These are phyloP conservation scores for Clostera curtula DNA, from an alignment of 2,888 invertebrate genomes.

Conservation along the genomic window DNA sequence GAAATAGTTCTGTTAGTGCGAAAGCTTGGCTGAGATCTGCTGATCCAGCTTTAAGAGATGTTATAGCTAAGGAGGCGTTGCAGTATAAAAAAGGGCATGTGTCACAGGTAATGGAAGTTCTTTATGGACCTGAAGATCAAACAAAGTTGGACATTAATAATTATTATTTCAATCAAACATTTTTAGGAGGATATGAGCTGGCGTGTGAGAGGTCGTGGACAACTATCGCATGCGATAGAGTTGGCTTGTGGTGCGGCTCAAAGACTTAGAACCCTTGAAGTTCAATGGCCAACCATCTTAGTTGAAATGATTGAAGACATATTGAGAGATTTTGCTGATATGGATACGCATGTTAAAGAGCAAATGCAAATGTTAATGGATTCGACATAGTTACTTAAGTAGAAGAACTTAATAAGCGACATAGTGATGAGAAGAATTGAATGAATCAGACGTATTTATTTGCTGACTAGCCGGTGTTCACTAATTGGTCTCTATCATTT, in stretches of 20 bases:
- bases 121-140: neutral
- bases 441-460: too few relatives aligned
- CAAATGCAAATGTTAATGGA: constrained; percentile 74
- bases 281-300: constrained; percentile 85
- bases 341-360: constrained; percentile 85
- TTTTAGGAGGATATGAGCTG: constrained; percentile 82
- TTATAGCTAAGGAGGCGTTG: constrained; percentile 90
- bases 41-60: constrained; percentile 85
- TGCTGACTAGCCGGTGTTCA: too few relatives aligned
- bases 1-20: constrained; percentile 62
- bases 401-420: too few relatives aligned
- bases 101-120: constrained; percentile 46
- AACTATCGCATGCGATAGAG: constrained; percentile 81
- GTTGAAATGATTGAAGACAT: constrained; percentile 86
- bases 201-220: constrained; percentile 83
- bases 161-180: constrained; percentile 6
- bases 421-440: too few relatives aligned
- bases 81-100: constrained; percentile 82
- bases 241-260: constrained; percentile 85
- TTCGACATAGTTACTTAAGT: constrained; percentile 39
- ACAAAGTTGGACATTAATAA: neutral
- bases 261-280: constrained; percentile 83
- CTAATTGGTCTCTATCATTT: too few relatives aligned
- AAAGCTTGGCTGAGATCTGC: constrained; percentile 83
- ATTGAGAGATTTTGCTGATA: constrained; percentile 85